These are phyloP conservation scores for Drosophila conformis DNA, from an alignment of 2,888 invertebrate genomes.

Conservation along the genomic window DNA sequence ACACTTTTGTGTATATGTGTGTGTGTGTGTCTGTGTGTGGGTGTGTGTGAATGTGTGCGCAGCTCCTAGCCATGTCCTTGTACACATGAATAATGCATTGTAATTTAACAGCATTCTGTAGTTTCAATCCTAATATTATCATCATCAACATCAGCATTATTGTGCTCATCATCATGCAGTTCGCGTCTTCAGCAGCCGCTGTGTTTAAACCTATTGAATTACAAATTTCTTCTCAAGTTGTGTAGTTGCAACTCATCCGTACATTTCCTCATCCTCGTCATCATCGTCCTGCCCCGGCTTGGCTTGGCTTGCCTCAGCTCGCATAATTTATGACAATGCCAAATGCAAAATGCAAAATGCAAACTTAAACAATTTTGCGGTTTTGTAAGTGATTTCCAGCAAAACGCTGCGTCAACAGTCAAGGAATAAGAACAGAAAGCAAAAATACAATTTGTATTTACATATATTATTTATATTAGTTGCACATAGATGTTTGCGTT, in stretches of 20 bases:
- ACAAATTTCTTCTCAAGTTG: conserved; percentile 52
- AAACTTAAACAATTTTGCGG: conserved; percentile 42
- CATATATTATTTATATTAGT: conserved; percentile 15
- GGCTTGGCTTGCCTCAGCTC: not conserved
- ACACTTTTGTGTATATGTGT: conserved; percentile 27
- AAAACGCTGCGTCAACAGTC: conserved; percentile 28
- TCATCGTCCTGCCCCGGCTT: not conserved
- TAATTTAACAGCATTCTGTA: conserved; percentile 33
- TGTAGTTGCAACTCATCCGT: conserved; percentile 30
- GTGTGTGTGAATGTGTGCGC: not conserved
- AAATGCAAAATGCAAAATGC: conserved; percentile 46
- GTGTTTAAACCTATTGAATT: conserved; percentile 49
- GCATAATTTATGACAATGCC: conserved; percentile 45
- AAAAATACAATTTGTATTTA: conserved; percentile 16
- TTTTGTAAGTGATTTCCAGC: conserved; percentile 20
- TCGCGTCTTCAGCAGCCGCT: conserved; percentile 7
- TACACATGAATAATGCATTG: conserved; percentile 54
- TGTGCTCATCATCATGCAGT: conserved; percentile 21
- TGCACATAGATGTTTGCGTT: not conserved
- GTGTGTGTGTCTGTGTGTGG: conserved; percentile 6
- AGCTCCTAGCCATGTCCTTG: conserved; percentile 13
- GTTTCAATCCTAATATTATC: conserved; percentile 17
- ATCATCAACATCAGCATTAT: conserved; percentile 15
- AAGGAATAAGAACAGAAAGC: not conserved
- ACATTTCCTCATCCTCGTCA: not conserved